phyloP scores from a whole-genome alignment of 2,113 vertebrate genomes.

The Craseonycteris thonglongyai region DNA sequence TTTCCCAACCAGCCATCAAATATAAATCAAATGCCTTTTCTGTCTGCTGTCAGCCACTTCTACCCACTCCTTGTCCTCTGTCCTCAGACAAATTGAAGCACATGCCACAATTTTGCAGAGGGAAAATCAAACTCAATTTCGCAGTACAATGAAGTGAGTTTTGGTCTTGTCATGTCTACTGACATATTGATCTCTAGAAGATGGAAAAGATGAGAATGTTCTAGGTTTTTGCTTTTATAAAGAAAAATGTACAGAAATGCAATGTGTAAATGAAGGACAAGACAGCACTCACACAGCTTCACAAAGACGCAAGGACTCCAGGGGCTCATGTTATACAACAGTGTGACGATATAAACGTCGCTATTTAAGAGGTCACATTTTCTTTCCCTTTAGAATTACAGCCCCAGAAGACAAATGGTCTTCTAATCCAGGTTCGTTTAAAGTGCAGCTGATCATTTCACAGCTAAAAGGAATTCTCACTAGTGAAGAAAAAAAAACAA shows the following conservation, averaged over 20 bases:
- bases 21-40: constrained; percentile 43
- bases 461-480: constrained; percentile 66
- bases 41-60: not conserved
- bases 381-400: not conserved
- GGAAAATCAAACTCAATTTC: constrained; percentile 68
- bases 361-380: constrained; percentile 19
- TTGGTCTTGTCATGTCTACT: constrained; percentile 60
- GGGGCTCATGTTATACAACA: not conserved
- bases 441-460: constrained; percentile 73
- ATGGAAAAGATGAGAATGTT: constrained; percentile 18
- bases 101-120: not conserved
- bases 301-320: not conserved
- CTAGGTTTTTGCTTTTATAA: constrained; percentile 9
- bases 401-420: constrained; percentile 56
- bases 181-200: constrained; percentile 56
- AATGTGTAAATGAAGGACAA: not conserved
- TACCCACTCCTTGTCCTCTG: not conserved
- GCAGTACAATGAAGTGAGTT: constrained; percentile 57
- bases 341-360: not conserved
- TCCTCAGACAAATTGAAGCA: not conserved
- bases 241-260: not conserved
- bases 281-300: not conserved
- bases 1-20: constrained; percentile 54
- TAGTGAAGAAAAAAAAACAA: not conserved
- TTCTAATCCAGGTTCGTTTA: constrained; percentile 69